Evolutionary conservation across 2,888 invertebrate genomes (phyloP), one percentile per base, ranked within the genome.

Genomic region (Amiota communis): DNA sequence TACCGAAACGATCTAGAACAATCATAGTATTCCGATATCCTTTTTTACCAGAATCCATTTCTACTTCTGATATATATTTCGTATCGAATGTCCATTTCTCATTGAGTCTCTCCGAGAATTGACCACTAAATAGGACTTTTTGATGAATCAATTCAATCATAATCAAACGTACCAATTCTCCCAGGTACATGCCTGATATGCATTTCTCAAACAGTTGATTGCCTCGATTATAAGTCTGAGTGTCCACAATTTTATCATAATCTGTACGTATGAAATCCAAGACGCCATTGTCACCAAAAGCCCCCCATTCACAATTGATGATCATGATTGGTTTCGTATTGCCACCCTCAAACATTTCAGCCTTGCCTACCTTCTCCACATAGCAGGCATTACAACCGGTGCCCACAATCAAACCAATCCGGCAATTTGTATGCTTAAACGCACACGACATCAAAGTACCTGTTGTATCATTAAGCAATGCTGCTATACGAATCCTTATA

Each of bases 271-370:
- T 91, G 86, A 96, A 96, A 87, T 97, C 96, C 72, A 99, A 90
- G 4, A 92, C 91, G 6, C 96, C 97, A 80, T 95, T 94, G 86
- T 98, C 97, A 0, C 98, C 98, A 87, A 98, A 98, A 4, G 98
- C 98, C 6, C 98, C 98, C 97, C 97, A 97, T 89, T 98, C 98
- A 0, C 95, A 95, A 90, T 98, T 98, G 81, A 98, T 94, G 72
- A 98, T 92, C 81, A 98, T 94, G 4, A 75, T 74, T 6, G 78
- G 80, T 15, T 59, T 59, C 11, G 6, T 4, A 8, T 4, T 20
- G 8, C 4, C 20, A 0, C 93, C 94, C 78, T 95, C 94, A 89
- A 95, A 95, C 76, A 93, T 86, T 84, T 95, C 94, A 13, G 94
- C 95, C 84, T 96, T 95, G 78, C 94, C 92, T 20, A 96, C 93